These are phyloP conservation scores for Ypsolopha scabrella DNA, from an alignment of 2,888 invertebrate species.

Conservation along the genomic window DNA sequence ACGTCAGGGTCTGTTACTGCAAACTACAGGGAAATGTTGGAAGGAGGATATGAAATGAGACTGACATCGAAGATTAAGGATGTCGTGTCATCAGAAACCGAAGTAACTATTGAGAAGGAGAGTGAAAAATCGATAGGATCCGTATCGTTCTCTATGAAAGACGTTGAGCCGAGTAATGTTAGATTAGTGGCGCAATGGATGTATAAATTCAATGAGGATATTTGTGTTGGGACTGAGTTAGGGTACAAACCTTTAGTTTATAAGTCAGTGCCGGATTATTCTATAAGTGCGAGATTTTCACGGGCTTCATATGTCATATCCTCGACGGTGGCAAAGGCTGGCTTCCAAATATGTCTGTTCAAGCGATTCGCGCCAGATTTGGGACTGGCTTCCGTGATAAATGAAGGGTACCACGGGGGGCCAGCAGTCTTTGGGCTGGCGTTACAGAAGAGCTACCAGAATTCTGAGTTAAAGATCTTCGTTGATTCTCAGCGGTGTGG, in stretches of 20 bases:
- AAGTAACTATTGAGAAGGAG: constrained; percentile 43
- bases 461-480: constrained; percentile 52
- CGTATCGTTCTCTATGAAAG: constrained; percentile 36
- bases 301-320: constrained; percentile 35
- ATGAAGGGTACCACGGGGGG: constrained; percentile 31
- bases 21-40: constrained; percentile 39
- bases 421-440: constrained; percentile 42
- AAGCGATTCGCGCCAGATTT: constrained; percentile 47
- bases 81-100: constrained; percentile 52
- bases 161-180: constrained; percentile 48
- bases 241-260: constrained; percentile 35
- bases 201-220: constrained; percentile 39
- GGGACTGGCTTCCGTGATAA: constrained; percentile 44
- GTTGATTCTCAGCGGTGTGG: constrained; percentile 55
- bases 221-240: constrained; percentile 45
- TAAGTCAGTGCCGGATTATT: constrained; percentile 35
- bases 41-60: constrained; percentile 38
- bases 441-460: constrained; percentile 40
- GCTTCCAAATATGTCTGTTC: constrained; percentile 48
- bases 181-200: constrained; percentile 49
- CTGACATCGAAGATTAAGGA: constrained; percentile 52
- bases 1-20: constrained; percentile 52
- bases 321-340: constrained; percentile 40
- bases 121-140: constrained; percentile 36
- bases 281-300: constrained; percentile 46